Base-by-base conservation (phyloP, 2,888 invertebrate genomes). In the Lasioglossum villosulum region DNA sequence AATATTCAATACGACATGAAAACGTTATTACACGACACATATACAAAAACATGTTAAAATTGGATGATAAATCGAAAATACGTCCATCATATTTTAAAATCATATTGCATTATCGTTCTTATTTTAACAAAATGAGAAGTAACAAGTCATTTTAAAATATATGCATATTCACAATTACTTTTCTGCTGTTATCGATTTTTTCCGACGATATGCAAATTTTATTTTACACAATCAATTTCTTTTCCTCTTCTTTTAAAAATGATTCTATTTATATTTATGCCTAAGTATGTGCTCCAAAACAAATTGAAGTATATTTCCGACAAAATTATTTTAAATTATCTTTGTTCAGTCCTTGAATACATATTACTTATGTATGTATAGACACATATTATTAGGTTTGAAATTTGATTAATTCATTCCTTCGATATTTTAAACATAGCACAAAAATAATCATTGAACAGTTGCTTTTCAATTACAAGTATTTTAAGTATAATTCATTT, bases 81-180 rank as follows among this genome's bases (percentile, higher is more conserved):
- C 85, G 90, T 90, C 81, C 84, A 91, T 87, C 90, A 92, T 85
- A 89, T 91, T 89, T 86, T 19, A 70, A 78, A 52, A 52, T 68
- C 12, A 78, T 72, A 71, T 72, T 23, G 59, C 37, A 75, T 14
- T 27, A 59, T 73, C 39, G 52, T 30, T 56, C 45, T 63, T 63
- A 68, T 75, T 73, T 74, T 80, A 27, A 75, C 6, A 68, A 59
- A 63, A 76, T 63, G 30, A 70, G n/a, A 70, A 23, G 48, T 52
- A 45, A n/a, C 72, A 78, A 71, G 30, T 75, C n/a, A 73, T 27
- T 48, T 59, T 10, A 52, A 80, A 48, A 56, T 79, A 66, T 75
- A 19, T 78, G 2, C 71, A 75, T 30, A 45, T 72, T 63, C 71
- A 74, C 14, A 76, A 56, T 23, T 68, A 73, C 73, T 45, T 73